Evolutionary conservation across 2,113 vertebrate genomes (phyloP).

Genomic region (Hepsetus odoe): DNA sequence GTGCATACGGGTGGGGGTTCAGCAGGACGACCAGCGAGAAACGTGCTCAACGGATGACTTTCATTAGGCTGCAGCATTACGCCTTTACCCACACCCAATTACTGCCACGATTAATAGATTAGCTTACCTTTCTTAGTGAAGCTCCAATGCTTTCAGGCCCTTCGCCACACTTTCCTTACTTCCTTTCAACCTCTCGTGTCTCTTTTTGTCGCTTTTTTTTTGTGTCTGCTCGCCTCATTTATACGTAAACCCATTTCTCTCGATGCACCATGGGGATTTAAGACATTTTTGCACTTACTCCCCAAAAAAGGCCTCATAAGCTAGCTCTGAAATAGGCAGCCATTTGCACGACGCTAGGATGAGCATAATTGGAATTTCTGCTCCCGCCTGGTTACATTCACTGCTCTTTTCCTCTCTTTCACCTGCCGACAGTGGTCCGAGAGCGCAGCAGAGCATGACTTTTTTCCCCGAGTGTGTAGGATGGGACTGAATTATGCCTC

Average conservation of each 20-base stretch:
- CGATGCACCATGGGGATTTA: conserved; percentile 57
- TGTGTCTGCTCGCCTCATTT: conserved; percentile 35
- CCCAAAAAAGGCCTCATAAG: conserved; percentile 46
- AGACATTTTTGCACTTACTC: conserved; percentile 53
- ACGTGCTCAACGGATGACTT: conserved; percentile 91
- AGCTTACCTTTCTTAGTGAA: conserved; percentile 83
- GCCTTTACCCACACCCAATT: conserved; percentile 93
- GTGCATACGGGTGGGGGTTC: conserved; percentile 80
- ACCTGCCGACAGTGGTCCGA: conserved; percentile 70
- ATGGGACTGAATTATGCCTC: conserved; percentile 77
- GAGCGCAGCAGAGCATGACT: conserved; percentile 74
- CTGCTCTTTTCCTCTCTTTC: conserved; percentile 54
- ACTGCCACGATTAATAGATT: conserved; percentile 99
- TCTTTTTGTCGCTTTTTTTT: conserved; percentile 50
- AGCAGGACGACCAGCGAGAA: conserved; percentile 80
- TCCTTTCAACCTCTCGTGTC: conserved; percentile 40
- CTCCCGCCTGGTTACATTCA: conserved; percentile 51
- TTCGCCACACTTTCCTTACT: conserved; percentile 60
- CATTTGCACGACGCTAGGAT: conserved; percentile 68
- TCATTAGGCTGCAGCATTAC: conserved; percentile 88
- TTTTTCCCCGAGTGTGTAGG: conserved; percentile 72
- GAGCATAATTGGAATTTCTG: conserved; percentile 77
- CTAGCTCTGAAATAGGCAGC: conserved; percentile 66
- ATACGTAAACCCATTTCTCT: conserved; percentile 58
- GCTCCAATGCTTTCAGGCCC: conserved; percentile 64